A percentile compares a stretch with the other conserved stretches of the same genome.
These are phyloP conservation scores for Electrona antarctica DNA, from an alignment of 2,113 vertebrate species.

Conservation along the genomic window DNA sequence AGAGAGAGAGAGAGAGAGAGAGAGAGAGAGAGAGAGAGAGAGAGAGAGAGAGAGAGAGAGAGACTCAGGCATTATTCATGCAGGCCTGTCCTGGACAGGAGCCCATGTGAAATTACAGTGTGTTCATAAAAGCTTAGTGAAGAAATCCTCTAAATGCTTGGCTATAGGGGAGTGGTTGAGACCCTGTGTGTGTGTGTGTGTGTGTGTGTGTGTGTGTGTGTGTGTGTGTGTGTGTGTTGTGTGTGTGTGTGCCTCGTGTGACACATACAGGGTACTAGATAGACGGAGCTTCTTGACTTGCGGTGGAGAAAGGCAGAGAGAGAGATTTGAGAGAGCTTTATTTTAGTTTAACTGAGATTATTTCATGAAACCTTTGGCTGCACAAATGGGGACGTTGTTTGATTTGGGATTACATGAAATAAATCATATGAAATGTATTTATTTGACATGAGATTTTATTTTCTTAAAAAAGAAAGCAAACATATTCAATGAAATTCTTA, in stretches of 20 bases:
- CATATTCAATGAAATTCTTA: neutral
- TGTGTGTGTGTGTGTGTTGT: no score
- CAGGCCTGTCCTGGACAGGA: conserved; percentile 7
- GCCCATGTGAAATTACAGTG: conserved; percentile 24
- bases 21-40: conserved; percentile 1
- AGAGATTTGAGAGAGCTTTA: neutral
- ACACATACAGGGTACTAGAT: neutral
- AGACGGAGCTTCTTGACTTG: conserved; percentile 1
- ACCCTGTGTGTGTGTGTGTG: conserved; percentile 7
- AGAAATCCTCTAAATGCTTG: conserved; percentile 19
- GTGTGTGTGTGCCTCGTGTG: no score
- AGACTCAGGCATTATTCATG: conserved; percentile 19
- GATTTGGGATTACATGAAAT: neutral
- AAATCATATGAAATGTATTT: no score
- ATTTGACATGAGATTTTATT: neutral
- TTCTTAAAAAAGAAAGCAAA: neutral
- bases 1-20: conserved; percentile 3
- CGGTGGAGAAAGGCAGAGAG: no score
- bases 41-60: neutral
- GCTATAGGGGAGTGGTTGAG: conserved; percentile 3
- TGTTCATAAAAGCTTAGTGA: conserved; percentile 27
- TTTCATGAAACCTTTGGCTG: neutral
- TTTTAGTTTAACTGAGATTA: neutral
- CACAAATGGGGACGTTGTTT: neutral
- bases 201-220: no score